Evolutionary conservation across 2,113 vertebrate species (phyloP).

Genomic region (Cygnus atratus): DNA sequence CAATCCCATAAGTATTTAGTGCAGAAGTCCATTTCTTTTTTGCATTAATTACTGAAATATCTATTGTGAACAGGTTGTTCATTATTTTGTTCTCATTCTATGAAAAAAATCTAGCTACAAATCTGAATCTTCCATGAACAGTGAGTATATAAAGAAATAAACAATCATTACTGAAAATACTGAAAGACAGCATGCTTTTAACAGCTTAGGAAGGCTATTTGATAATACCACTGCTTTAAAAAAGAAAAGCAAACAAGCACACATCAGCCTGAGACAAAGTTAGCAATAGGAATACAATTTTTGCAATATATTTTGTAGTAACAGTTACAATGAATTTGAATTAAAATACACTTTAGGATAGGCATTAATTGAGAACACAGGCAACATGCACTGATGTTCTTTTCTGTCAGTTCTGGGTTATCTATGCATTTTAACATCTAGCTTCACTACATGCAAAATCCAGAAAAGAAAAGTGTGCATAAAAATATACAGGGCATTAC

Average conservation of each 20-base stretch:
- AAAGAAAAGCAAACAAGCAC: neutral
- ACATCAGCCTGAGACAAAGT: neutral
- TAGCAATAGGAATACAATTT: neutral
- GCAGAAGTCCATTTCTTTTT: neutral
- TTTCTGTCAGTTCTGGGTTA: constrained; percentile 11
- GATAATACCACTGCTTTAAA: constrained; percentile 21
- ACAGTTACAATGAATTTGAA: neutral
- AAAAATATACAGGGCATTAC: constrained; percentile 72
- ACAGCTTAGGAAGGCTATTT: constrained; percentile 17
- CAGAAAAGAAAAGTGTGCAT: constrained; percentile 62
- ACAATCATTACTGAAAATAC: neutral
- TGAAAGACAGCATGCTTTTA: neutral
- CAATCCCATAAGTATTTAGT: neutral
- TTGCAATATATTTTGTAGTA: neutral
- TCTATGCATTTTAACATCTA: constrained; percentile 54
- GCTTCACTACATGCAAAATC: constrained; percentile 39
- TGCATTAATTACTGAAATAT: neutral
- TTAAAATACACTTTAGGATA: constrained; percentile 12
- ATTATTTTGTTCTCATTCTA: neutral
- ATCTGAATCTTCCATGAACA: neutral
- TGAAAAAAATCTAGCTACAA: neutral
- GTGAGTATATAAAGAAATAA: neutral
- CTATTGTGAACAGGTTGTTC: neutral
- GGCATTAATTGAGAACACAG: constrained; percentile 6
- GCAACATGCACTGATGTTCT: neutral